Evolutionary conservation across 2,113 vertebrate genomes (phyloP), one percentile per base, ranked within the genome.

Genomic region (Cercopithecus mona): DNA sequence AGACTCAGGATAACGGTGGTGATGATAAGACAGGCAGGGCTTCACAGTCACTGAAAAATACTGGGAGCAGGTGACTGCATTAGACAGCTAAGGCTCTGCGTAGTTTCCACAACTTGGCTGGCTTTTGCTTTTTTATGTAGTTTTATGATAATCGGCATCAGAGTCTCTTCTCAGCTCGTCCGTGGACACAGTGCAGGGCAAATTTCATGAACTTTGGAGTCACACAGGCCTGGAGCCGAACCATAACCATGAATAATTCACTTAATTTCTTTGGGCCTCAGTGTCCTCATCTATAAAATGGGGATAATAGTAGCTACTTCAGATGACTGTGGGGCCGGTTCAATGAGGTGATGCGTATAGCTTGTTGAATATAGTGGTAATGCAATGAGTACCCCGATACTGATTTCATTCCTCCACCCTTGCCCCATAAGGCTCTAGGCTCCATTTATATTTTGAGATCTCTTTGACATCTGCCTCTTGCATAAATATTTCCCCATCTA

Each of bases 381-480:
- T 2, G 8, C 0, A 18, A 22, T 2, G 30, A 82, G 22, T 3
- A 16, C 18, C 55, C 25, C 25, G 16, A 9, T 13, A 3, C 25
- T 30, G 4, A 16, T 59, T 84, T 80, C 43, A 3, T 12, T 5
- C 18, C 14, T 6, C 11, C 10, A 32, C 13, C 7, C 12, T 45
- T 80, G 73, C n/a, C 52, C 73, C 16, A 25, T 17, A 22, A n/a
- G 11, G 20, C 14, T 84, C 11, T 38, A n/a, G 57, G 73, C 13
- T 61, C 75, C n/a, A 12, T 38, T 27, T 80, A 10, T 14, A 68
- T 85, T 16, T 55, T 59, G 88, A 50, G 38, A 66, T 90, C 6
- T 90, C 14, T 95, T 98, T 84, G 64, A 83, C 40, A 90, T 5
- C 48, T 66, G 27, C 10, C 38, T 75, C 43, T 16, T 88, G 38